Evolutionary conservation across 1,140 invertebrate species (phyloP).

Genomic region (Agrypnia vestita): DNA sequence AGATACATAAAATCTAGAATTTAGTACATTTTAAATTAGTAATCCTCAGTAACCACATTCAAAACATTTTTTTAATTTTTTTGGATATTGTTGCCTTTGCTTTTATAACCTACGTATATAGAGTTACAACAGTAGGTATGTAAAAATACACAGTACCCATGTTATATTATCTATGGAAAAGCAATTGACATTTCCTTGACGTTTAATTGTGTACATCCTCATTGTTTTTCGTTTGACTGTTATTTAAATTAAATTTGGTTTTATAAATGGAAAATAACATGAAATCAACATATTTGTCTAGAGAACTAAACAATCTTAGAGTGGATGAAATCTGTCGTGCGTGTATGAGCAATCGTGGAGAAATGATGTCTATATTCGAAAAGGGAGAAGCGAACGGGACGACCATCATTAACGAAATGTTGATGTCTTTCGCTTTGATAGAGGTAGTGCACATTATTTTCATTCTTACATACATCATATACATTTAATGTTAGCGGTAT

Average conservation of each 20-base stretch:
- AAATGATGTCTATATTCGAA: slow-evolving; percentile 45
- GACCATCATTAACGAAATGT: slow-evolving; percentile 40
- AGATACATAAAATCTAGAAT: too few species aligned
- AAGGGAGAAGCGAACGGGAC: background rate
- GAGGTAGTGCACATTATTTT: slow-evolving; percentile 12
- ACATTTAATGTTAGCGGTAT: too few species aligned
- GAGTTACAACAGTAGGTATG: too few species aligned
- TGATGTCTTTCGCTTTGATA: slow-evolving; percentile 48
- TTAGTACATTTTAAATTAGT: too few species aligned
- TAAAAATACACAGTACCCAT: too few species aligned
- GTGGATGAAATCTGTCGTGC: slow-evolving; percentile 43
- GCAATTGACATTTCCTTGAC: slow-evolving; percentile 18
- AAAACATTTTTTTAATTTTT: too few species aligned
- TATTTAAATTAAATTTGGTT: background rate
- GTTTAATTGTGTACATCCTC: slow-evolving; percentile 5
- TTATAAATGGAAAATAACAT: slow-evolving; percentile 21
- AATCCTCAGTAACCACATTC: too few species aligned
- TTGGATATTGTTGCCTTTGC: too few species aligned
- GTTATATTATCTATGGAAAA: background rate
- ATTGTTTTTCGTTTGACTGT: background rate
- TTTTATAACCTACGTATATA: too few species aligned
- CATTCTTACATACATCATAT: too few species aligned
- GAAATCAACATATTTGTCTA: background rate
- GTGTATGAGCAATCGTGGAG: slow-evolving; percentile 33
- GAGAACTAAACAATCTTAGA: background rate